phyloP scores from a whole-genome alignment of 2,113 vertebrate species.

The Acanthisitta chloris region DNA sequence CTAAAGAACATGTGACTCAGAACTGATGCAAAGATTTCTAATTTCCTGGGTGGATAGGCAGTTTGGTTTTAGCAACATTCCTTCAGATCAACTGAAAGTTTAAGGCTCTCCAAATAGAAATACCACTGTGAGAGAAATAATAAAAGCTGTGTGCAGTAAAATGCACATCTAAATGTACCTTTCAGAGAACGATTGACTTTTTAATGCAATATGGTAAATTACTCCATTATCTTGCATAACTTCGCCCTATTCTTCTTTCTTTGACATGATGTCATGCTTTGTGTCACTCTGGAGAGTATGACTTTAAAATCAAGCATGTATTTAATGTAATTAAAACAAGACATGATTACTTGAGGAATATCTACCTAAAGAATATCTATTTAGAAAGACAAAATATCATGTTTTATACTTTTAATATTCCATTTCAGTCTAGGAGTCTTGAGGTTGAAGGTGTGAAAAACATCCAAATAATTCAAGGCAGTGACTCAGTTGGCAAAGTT shows the following conservation, averaged over 20 bases:
- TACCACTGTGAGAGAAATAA: not conserved
- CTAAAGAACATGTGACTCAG: conserved; percentile 47
- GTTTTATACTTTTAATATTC: not conserved
- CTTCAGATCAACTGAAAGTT: not conserved
- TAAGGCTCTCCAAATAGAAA: not conserved
- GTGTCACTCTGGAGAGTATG: not conserved
- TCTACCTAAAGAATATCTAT: not conserved
- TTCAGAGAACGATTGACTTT: not conserved
- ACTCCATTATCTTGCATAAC: not conserved
- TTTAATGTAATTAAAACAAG: not conserved
- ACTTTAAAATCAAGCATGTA: not conserved
- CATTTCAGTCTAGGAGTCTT: not conserved
- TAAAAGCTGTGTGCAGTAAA: not conserved
- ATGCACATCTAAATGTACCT: not conserved
- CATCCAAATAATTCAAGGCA: not conserved
- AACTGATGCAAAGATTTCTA: conserved; percentile 41
- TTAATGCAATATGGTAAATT: not conserved
- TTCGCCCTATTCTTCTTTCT: not conserved
- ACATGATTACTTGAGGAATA: not conserved
- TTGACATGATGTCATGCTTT: not conserved
- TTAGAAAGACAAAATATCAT: not conserved
- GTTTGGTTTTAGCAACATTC: not conserved
- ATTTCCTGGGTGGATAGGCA: conserved; percentile 37
- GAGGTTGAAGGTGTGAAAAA: not conserved
- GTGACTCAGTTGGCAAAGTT: not conserved